Evolutionary conservation across 1,140 invertebrate species (phyloP).

Genomic region (Trachelipus rathkii): DNA sequence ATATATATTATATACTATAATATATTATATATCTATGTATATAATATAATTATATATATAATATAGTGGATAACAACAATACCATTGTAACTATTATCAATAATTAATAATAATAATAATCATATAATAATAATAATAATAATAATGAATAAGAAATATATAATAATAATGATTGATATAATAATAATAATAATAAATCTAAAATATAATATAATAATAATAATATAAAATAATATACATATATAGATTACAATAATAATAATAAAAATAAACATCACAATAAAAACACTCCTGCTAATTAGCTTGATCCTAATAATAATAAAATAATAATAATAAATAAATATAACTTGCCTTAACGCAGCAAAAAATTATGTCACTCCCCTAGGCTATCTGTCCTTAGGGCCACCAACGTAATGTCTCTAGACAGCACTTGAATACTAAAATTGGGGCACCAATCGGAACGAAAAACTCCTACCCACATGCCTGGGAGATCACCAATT

Average conservation of each 20-base stretch:
- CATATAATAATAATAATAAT: too few relatives aligned
- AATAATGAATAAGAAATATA: too few relatives aligned
- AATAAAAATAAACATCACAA: background rate
- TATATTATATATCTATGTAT: too few relatives aligned
- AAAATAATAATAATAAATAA: slow-evolving; percentile 20
- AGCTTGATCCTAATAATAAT: background rate
- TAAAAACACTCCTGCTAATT: slow-evolving; percentile 13
- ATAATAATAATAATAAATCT: too few relatives aligned
- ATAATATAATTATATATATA: too few relatives aligned
- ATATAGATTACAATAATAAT: slow-evolving; percentile 9
- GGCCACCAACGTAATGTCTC: background rate
- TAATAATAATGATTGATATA: too few relatives aligned
- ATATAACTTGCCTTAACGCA: slow-evolving; percentile 14
- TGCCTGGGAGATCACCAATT: background rate
- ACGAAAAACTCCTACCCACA: background rate
- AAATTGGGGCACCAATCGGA: background rate
- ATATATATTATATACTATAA: too few relatives aligned
- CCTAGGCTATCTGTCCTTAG: background rate
- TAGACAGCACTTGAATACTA: background rate
- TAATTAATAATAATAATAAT: too few relatives aligned
- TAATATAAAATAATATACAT: too few relatives aligned
- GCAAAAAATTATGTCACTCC: background rate
- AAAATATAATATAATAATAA: too few relatives aligned
- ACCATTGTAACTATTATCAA: too few relatives aligned
- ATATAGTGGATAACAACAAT: too few relatives aligned